phyloP scores from a whole-genome alignment of 2,797 vertebrate species.

The Mionectes olivaceus region DNA sequence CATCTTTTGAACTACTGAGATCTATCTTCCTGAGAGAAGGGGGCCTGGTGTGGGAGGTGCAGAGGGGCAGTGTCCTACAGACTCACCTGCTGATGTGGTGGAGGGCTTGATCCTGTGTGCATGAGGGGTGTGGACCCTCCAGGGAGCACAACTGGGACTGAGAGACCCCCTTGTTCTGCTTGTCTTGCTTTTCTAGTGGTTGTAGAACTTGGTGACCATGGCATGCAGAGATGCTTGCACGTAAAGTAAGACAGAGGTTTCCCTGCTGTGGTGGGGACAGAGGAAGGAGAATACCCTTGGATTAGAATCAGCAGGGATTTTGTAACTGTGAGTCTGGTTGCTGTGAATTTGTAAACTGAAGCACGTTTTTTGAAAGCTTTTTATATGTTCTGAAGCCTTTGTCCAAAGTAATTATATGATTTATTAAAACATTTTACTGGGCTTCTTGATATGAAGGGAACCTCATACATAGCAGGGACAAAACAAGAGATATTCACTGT shows the following conservation, averaged over 20 bases:
- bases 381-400: not conserved
- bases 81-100: fast-evolving
- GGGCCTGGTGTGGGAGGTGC: not conserved
- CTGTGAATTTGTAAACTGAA: not conserved
- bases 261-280: not conserved
- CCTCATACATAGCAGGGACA: not conserved
- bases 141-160: fast-evolving
- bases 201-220: not conserved
- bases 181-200: not conserved
- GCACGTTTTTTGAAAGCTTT: not conserved
- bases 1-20: not conserved
- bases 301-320: not conserved
- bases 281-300: not conserved
- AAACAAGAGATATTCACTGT: not conserved
- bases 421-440: not conserved
- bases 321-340: not conserved
- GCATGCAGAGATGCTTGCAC: not conserved
- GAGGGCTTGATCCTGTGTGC: not conserved
- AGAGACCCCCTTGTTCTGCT: not conserved
- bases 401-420: not conserved
- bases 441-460: not conserved
- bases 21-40: not conserved
- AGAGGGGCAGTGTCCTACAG: fast-evolving
- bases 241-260: not conserved
- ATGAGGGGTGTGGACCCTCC: fast-evolving